These are phyloP conservation scores for Accipiter virgatus DNA, from an alignment of 2,113 vertebrate species.

Conservation along the genomic window DNA sequence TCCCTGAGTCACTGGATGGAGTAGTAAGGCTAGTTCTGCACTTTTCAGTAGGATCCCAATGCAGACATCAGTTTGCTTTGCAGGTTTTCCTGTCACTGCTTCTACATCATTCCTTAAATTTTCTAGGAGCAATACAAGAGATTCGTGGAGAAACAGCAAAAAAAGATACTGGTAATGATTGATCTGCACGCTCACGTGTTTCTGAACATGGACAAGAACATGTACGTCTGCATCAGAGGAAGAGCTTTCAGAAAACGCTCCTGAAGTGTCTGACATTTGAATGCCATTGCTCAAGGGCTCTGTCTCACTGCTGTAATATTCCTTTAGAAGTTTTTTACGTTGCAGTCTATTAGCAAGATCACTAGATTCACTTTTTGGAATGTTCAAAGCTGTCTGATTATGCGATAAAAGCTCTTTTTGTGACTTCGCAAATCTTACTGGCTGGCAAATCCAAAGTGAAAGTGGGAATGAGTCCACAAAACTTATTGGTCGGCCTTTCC, in stretches of 20 bases:
- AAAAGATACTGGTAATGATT: slow-evolving; percentile 95
- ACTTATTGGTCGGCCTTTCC: slow-evolving; percentile 86
- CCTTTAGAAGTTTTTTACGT: slow-evolving; percentile 88
- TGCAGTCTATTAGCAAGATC: slow-evolving; percentile 84
- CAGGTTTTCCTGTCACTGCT: slow-evolving; percentile 79
- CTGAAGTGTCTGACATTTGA: slow-evolving; percentile 74
- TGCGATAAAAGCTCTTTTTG: slow-evolving; percentile 74
- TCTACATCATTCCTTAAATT: slow-evolving; percentile 89
- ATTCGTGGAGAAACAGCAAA: slow-evolving; percentile 89
- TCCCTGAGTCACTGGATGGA: slow-evolving; percentile 82
- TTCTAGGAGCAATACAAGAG: slow-evolving; percentile 86
- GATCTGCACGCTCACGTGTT: slow-evolving; percentile 90
- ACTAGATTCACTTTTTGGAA: slow-evolving; percentile 82
- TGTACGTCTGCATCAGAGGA: slow-evolving; percentile 84
- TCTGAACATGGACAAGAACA: slow-evolving; percentile 86
- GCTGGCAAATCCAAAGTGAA: slow-evolving; percentile 92
- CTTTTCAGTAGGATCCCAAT: slow-evolving; percentile 87
- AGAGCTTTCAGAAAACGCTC: slow-evolving; percentile 44
- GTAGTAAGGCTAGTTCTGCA: slow-evolving; percentile 89
- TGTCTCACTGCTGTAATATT: slow-evolving; percentile 85
- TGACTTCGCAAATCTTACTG: slow-evolving; percentile 79
- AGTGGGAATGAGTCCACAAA: slow-evolving; percentile 96
- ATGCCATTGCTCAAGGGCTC: slow-evolving; percentile 72
- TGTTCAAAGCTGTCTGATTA: slow-evolving; percentile 45
- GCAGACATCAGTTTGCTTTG: slow-evolving; percentile 76